These are phyloP conservation scores for Stictonetta naevosa DNA, from an alignment of 2,113 vertebrate species.

Conservation along the genomic window DNA sequence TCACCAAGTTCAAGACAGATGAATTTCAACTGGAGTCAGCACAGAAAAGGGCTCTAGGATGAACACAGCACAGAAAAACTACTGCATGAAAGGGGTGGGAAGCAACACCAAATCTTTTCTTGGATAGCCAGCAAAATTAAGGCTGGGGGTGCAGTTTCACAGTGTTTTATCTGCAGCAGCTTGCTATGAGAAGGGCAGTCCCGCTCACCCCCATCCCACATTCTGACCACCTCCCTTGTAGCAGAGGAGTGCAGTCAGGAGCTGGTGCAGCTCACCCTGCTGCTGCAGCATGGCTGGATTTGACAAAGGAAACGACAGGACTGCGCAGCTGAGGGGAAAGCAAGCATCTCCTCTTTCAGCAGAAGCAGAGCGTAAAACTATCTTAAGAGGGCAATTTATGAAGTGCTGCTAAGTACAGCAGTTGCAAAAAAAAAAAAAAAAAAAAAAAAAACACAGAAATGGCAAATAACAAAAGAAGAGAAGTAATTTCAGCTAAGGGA, in stretches of 20 bases:
- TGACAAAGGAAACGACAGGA: neutral
- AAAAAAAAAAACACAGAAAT: neutral
- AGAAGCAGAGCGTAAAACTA: neutral
- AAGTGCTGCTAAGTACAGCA: neutral
- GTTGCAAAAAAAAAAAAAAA: neutral
- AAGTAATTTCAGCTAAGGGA: neutral
- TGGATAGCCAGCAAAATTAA: neutral
- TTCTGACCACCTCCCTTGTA: rapidly evolving
- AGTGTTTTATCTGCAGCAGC: neutral
- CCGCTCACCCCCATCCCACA: neutral
- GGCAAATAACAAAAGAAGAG: neutral
- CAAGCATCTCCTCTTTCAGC: neutral
- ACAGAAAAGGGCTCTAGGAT: neutral
- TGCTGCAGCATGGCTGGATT: rapidly evolving
- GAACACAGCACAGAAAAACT: neutral
- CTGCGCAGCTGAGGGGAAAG: neutral
- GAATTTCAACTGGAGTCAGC: neutral
- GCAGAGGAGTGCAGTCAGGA: rapidly evolving
- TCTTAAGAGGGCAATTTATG: neutral
- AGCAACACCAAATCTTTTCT: neutral
- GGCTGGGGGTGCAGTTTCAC: neutral
- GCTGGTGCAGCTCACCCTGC: rapidly evolving
- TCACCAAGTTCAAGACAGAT: neutral
- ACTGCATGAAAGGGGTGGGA: too few relatives aligned
- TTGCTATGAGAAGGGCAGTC: neutral